Base-by-base conservation (phyloP, 23 tunicate genomes). In the Halocynthia aurantium region DNA sequence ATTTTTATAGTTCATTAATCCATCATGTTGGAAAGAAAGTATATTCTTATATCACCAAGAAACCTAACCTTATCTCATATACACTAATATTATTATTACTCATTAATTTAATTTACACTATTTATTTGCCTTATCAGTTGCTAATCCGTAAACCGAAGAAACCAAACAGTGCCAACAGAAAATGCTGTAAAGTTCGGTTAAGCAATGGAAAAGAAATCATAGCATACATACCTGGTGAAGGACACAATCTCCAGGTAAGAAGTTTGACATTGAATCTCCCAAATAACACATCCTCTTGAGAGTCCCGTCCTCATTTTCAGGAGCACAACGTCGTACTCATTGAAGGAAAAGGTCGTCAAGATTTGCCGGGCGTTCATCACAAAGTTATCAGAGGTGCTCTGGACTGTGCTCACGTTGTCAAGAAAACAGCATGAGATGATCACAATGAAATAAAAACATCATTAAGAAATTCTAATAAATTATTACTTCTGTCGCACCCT, bases 121-220 rank as follows among this genome's bases (percentile, higher is more conserved):
- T 67, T 12, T 17, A 10, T 77, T 0, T 57, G 44, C 60, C 19
- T 70, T 79, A 63, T 9, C 64, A 85, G 89, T 18, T 83, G 19
- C 52, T 88, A 53, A 79, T 88, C 50, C 66, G 72, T 18, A 88
- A 88, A 71, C 95, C 95, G 6, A 83, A 66, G 50, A 88, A 88
- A 65, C 95, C 95, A 67, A 88, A 88, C 81, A 88, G 95, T 70
- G 95, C 95, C 8, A 88, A 88, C 80, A 79, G 95, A 67, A 83
- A 69, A 57, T 88, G 95, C 53, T 83, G 88, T 72, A 79, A 83
- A 78, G 82, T 88, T 0, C 78, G 95, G 20, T 57, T 88, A 9
- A 79, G 80, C 64, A 88, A 69, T 22, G 95, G 95, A 62, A 88
- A 80, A 61, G 72, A 40, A 67, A 73, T 88, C 6, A 74, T 64